Evolutionary conservation across 2,797 vertebrate species (phyloP), one percentile per base, ranked within the genome.

Genomic region (Pteronotus mesoamericanus): DNA sequence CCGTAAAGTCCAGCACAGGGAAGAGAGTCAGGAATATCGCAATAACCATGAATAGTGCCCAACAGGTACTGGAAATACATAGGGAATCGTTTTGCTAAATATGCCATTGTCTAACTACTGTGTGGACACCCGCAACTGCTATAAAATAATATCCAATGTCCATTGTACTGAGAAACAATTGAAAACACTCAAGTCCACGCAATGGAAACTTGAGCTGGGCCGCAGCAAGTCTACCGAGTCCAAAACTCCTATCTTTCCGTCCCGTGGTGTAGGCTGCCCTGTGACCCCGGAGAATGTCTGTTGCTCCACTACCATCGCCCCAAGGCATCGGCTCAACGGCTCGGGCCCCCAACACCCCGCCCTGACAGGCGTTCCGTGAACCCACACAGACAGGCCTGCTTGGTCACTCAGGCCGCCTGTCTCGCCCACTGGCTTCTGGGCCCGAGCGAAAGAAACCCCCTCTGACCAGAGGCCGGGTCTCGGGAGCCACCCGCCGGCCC

Each of bases 391-490:
- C 0, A 21, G 44, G 2, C 22, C 34, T 48, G 59, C n/a, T 8
- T 2, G 5, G 34, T 3, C 0, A 21, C 1, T 0, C 8, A 0
- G 10, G 39, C 42, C 16, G 4, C 19, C 68, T 37, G 3, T 3
- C 7, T 4, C 21, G 24, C 21, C 21, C 7, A 0, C 26, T 1
- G 2, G 6, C 22, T 21, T 32, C 26, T 9, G 37, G 3, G 32
- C 24, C 6, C 9, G 0, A 6, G 24, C 3, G 0, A 37, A 22
- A n/a, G 12, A 71, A 18, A 29, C 24, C 8, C 3, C 1, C 9
- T 69, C 12, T 12, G 32, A 11, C 32, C 37, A 29, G 37, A 34
- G 16, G 32, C 37, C 10, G 29, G 15, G 2, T 4, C 14, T 12
- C 9, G 10, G 37, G 42, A n/a, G 10, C 55, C n/a, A 1, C 9